Evolutionary conservation across 2,797 vertebrate genomes (phyloP), one percentile per base, ranked within the genome.

Genomic region (Pampus argenteus): DNA sequence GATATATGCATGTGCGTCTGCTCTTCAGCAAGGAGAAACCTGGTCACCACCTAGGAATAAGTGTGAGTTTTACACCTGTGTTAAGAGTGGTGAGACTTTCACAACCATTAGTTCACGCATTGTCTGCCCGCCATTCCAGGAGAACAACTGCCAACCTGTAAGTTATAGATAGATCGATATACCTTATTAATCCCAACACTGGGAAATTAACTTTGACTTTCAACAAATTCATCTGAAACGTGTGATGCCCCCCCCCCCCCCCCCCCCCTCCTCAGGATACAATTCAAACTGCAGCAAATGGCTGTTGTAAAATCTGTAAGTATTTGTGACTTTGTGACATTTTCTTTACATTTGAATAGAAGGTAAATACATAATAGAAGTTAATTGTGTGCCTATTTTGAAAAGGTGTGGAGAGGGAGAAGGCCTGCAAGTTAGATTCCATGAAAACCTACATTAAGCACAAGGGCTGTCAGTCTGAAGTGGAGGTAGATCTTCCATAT

Each of bases 251-350:
- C n/a, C n/a, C n/a, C n/a, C n/a, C n/a, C n/a, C n/a, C n/a, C n/a
- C n/a, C n/a, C n/a, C n/a, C n/a, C n/a, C n/a, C n/a, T 82, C 22
- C 40, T 2, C 64, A 99, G 97, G 94, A 86, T 57, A 95, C 97
- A 23, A 66, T 96, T 88, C 76, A 94, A 2, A 74, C 91, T 45
- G 88, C 94, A 70, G 90, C 95, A 61, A 94, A 97, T 0, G 96
- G 96, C 23, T 99, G 98, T 82, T 99, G 97, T 90, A 92, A 61
- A 88, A 93, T 85, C 20, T 99, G 97, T 99, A 88, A 99, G 97
- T 97, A 91, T 78, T 42, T 49, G 10, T 40, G 23, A 48, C 2
- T 78, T 42, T 49, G 10, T 40, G 23, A 48, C 2, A 23, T 64
- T 38, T 63, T 50, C 3, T 50, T 51, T 10, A 31, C 2, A 56